A percentile compares a stretch with the other conserved stretches of the same genome.
Evolutionary conservation across 2,888 invertebrate species (phyloP).

Genomic region (Ypsolopha sequella): DNA sequence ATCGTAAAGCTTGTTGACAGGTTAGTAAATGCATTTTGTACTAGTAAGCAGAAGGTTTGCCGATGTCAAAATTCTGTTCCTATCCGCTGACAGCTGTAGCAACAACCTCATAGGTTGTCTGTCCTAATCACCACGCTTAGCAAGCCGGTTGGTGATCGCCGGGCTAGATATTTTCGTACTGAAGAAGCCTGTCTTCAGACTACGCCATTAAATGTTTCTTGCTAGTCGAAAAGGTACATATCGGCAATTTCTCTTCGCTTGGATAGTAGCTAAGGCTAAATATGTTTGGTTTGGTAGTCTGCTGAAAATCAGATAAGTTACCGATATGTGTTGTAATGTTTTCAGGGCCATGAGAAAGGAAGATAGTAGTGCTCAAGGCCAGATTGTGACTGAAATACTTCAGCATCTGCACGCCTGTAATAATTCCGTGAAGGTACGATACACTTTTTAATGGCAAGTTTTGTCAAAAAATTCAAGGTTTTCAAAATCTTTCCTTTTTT

Average conservation of each 20-base stretch:
- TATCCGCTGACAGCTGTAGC: too few species aligned
- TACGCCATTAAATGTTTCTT: too few species aligned
- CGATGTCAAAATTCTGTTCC: neutral
- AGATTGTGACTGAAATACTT: slow-evolving; percentile 92
- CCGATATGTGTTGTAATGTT: neutral
- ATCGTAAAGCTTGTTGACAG: slow-evolving; percentile 92
- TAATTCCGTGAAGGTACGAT: slow-evolving; percentile 83
- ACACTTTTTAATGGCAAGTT: neutral
- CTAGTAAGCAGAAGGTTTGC: neutral
- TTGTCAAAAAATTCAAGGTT: neutral
- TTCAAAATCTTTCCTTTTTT: slow-evolving; percentile 2
- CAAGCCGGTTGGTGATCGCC: too few species aligned
- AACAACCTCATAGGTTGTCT: too few species aligned
- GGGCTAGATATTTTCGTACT: too few species aligned
- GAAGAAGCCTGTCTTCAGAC: too few species aligned
- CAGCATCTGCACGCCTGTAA: slow-evolving; percentile 97
- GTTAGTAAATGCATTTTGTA: slow-evolving; percentile 16
- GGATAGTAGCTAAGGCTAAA: too few species aligned
- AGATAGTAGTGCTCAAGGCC: slow-evolving; percentile 93
- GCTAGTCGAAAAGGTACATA: too few species aligned
- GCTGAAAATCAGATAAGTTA: too few species aligned
- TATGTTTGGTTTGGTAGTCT: too few species aligned
- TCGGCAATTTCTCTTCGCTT: too few species aligned
- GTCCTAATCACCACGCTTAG: too few species aligned
- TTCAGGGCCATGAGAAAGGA: slow-evolving; percentile 93